Conservation (phyloP, 53 echinoderm and acorn worm species). For the Henricia sp. region DNA sequence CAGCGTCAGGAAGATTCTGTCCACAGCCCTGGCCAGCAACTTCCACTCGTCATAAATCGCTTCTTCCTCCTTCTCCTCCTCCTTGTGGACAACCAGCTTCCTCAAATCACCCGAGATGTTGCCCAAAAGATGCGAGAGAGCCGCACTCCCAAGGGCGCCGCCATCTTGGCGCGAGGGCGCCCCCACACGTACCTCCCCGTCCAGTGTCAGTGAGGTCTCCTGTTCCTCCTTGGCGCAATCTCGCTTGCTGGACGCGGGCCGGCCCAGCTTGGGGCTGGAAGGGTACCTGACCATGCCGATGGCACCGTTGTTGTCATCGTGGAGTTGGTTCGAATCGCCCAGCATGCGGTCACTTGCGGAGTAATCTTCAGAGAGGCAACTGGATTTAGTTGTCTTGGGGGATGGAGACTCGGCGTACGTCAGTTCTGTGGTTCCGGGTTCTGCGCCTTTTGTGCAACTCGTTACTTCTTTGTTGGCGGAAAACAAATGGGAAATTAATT, state of each 20-base stretch:
- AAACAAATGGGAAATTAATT: neutral
- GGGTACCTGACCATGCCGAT: conserved; percentile 43
- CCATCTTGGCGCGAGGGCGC: conserved; percentile 51
- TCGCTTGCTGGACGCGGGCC: neutral
- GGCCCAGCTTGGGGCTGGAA: conserved; percentile 50
- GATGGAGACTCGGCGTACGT: conserved; percentile 40
- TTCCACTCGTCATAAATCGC: conserved; percentile 72
- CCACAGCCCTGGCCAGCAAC: conserved; percentile 67
- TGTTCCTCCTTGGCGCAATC: conserved; percentile 10
- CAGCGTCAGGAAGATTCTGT: conserved; percentile 65
- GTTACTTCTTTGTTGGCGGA: conserved; percentile 34
- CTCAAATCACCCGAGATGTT: conserved; percentile 59
- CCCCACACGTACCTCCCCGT: conserved; percentile 37
- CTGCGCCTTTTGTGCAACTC: neutral
- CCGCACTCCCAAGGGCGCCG: neutral
- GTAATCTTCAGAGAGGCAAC: conserved; percentile 47
- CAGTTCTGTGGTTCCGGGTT: neutral
- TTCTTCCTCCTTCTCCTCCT: conserved; percentile 63
- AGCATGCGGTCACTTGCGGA: conserved; percentile 18
- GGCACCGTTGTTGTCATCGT: neutral
- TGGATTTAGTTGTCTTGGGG: conserved; percentile 52
- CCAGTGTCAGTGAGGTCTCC: conserved; percentile 18
- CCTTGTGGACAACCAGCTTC: conserved; percentile 63
- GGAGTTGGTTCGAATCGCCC: neutral
- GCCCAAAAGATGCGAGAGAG: conserved; percentile 56